Evolutionary conservation across 92 coral and sea anemone species (phyloP).

Genomic region (Metridium senile): DNA sequence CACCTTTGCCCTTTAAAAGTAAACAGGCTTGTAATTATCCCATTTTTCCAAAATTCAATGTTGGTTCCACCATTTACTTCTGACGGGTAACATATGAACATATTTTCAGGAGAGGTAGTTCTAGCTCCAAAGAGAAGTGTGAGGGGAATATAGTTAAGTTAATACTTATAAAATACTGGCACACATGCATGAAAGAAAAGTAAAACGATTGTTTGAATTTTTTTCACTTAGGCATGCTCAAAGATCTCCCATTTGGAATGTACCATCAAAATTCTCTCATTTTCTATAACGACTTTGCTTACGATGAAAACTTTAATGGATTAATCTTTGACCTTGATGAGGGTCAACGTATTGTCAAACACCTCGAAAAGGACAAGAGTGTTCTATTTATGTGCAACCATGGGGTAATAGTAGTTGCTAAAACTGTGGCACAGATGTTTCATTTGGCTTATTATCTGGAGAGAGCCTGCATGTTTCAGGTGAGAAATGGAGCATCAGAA

Average conservation of each 20-base stretch:
- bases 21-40: too few relatives aligned
- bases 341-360: conserved; percentile 63
- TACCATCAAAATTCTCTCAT: conserved; percentile 63
- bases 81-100: too few relatives aligned
- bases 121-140: too few relatives aligned
- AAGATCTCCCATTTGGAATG: conserved; percentile 65
- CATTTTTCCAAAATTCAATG: too few relatives aligned
- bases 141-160: too few relatives aligned
- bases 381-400: conserved; percentile 78
- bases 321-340: conserved; percentile 38
- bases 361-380: conserved; percentile 43
- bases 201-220: too few relatives aligned
- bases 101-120: too few relatives aligned
- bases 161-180: too few relatives aligned
- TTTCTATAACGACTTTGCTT: conserved; percentile 65
- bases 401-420: conserved; percentile 67
- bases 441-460: conserved; percentile 62
- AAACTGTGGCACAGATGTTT: conserved; percentile 63
- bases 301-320: conserved; percentile 60
- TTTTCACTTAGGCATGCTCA: conserved; percentile 50
- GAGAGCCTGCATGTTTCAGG: conserved; percentile 78
- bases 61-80: too few relatives aligned
- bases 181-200: too few relatives aligned
- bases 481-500: conserved; percentile 10
- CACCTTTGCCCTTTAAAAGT: too few relatives aligned